A percentile compares a stretch with the other conserved stretches of the same genome.
These are phyloP conservation scores for Sebastes taczanowskii DNA, from an alignment of 2,797 vertebrate species.

Conservation along the genomic window DNA sequence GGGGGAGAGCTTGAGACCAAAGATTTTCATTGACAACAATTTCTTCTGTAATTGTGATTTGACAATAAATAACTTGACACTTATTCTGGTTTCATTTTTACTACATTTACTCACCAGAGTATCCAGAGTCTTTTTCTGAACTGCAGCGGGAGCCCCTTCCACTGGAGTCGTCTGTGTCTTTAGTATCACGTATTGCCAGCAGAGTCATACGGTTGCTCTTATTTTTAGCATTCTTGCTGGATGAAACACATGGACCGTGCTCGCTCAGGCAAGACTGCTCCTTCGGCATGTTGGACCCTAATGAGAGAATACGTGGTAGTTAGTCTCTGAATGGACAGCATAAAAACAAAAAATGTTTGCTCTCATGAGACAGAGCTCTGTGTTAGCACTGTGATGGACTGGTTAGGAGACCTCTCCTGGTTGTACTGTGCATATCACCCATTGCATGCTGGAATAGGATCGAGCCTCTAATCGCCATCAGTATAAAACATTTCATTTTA, in stretches of 20 bases:
- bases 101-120: constrained; percentile 71
- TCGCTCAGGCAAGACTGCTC: constrained; percentile 50
- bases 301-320: constrained; percentile 9
- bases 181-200: constrained; percentile 47
- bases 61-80: too few species aligned
- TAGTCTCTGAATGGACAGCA: not conserved
- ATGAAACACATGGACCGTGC: constrained; percentile 20
- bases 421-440: not conserved
- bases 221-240: constrained; percentile 77
- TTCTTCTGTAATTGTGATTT: too few species aligned
- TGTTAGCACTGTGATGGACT: not conserved
- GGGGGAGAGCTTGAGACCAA: too few species aligned
- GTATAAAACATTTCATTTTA: not conserved
- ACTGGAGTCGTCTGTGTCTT: constrained; percentile 27
- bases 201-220: constrained; percentile 70
- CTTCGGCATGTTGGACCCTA: constrained; percentile 73
- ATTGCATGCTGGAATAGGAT: not conserved
- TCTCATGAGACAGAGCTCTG: not conserved
- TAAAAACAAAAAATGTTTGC: not conserved
- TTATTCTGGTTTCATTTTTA: not conserved
- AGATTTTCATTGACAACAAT: too few species aligned
- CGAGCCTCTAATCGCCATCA: not conserved
- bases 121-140: constrained; percentile 84
- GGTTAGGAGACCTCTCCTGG: not conserved
- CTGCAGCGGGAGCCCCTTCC: constrained; percentile 65